Percentiles rank a stretch among this genome's conserved stretches.
Evolutionary conservation across 2,888 invertebrate genomes (phyloP).

Genomic region (Ypsolopha sequella): DNA sequence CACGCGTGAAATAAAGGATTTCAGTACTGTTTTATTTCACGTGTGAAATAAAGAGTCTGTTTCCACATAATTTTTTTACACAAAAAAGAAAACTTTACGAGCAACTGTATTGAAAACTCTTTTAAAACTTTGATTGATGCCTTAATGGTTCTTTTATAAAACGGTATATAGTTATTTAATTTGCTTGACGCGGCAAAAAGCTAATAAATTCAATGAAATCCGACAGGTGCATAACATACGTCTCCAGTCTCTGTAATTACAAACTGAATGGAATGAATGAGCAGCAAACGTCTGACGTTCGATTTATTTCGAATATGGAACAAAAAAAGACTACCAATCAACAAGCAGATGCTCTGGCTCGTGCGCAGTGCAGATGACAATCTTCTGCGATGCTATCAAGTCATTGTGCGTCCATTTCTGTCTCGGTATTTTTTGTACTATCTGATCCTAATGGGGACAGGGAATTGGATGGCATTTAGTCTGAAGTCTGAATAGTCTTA

Average conservation of each 20-base stretch:
- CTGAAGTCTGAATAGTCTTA: no score
- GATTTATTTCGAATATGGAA: slow-evolving; percentile 41
- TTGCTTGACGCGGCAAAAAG: background rate
- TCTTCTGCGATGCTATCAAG: background rate
- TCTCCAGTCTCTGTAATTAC: slow-evolving; percentile 28
- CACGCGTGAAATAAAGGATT: no score
- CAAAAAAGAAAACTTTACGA: no score
- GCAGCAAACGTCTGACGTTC: slow-evolving; percentile 19
- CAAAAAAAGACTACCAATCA: slow-evolving; percentile 41
- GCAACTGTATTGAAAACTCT: no score
- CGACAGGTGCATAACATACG: slow-evolving; percentile 35
- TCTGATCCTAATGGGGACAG: no score
- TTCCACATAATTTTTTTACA: no score
- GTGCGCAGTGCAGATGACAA: slow-evolving; percentile 28
- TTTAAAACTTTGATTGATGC: slow-evolving; percentile 1
- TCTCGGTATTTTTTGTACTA: slow-evolving; percentile 2
- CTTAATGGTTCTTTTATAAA: background rate
- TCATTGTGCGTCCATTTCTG: background rate
- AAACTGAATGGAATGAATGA: slow-evolving; percentile 21
- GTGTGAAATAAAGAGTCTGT: no score
- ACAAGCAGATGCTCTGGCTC: slow-evolving; percentile 41
- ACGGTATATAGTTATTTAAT: background rate
- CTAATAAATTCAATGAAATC: background rate
- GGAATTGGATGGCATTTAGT: no score
- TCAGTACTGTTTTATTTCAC: no score